Evolutionary conservation across 2,888 invertebrate species (phyloP).

Genomic region (Encarsia formosa): DNA sequence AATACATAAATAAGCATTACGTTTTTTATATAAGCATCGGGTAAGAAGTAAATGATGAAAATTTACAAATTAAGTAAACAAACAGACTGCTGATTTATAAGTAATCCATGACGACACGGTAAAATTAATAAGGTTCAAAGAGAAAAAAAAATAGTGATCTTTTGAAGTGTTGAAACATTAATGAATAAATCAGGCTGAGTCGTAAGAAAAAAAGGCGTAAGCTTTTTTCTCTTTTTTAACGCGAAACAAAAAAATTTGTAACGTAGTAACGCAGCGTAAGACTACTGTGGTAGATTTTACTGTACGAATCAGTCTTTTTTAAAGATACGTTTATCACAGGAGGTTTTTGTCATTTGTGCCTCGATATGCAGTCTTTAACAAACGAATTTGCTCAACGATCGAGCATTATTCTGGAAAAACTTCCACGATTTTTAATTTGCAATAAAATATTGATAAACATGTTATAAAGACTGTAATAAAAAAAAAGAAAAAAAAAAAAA

Average conservation of each 20-base stretch:
- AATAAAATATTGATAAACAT: constrained; percentile 14
- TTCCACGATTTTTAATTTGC: constrained; percentile 29
- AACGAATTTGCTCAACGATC: constrained; percentile 30
- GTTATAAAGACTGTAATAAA: constrained; percentile 42
- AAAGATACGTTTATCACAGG: constrained; percentile 16
- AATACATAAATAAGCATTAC: background rate
- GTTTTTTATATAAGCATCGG: background rate
- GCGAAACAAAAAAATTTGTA: constrained; percentile 11
- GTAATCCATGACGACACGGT: constrained; percentile 10
- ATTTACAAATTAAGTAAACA: constrained; percentile 10
- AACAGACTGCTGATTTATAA: constrained; percentile 10
- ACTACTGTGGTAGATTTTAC: constrained; percentile 33
- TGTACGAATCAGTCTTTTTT: constrained; percentile 35
- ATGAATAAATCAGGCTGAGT: background rate
- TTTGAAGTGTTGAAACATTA: too few relatives aligned
- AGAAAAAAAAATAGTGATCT: background rate
- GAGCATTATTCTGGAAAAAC: constrained; percentile 35
- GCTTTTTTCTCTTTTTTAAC: constrained; percentile 19
- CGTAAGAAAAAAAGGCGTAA: background rate
- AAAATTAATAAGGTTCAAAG: background rate
- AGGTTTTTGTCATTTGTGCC: constrained; percentile 29
- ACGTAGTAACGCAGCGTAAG: constrained; percentile 29
- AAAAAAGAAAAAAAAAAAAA: too few relatives aligned
- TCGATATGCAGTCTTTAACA: constrained; percentile 23
- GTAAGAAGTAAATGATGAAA: background rate